phyloP scores from a whole-genome alignment of 1,140 invertebrate species.

The Drosophila baimaii region DNA sequence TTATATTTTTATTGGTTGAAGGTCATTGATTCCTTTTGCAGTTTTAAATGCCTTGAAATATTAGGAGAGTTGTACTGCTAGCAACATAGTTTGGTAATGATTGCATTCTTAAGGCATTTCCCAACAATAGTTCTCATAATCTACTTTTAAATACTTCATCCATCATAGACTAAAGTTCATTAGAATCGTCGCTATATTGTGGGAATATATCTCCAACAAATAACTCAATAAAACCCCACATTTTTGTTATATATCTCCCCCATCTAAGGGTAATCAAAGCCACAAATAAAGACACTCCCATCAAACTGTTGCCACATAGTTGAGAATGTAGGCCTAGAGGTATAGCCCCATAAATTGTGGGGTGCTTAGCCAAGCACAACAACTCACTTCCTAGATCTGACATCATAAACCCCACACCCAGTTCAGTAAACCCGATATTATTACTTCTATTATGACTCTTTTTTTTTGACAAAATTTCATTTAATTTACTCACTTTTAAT shows the following conservation, averaged over 20 bases:
- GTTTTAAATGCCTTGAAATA: no score
- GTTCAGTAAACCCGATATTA: constrained; percentile 41
- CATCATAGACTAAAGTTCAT: neutral
- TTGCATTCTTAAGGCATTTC: neutral
- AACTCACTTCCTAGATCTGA: constrained; percentile 48
- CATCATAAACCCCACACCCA: constrained; percentile 61
- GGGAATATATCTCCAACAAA: constrained; percentile 12
- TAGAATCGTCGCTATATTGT: neutral
- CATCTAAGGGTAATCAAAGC: constrained; percentile 32
- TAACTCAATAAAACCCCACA: constrained; percentile 17
- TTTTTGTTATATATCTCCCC: constrained; percentile 18
- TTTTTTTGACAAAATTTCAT: constrained; percentile 61
- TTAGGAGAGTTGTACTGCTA: no score
- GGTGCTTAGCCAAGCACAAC: constrained; percentile 44
- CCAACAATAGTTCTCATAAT: neutral
- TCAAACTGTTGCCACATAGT: constrained; percentile 13
- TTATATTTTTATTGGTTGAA: no score
- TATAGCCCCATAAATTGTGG: constrained; percentile 28
- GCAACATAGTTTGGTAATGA: no score
- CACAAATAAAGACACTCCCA: constrained; percentile 40
- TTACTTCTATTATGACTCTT: constrained; percentile 29
- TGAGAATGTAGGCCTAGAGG: constrained; percentile 34
- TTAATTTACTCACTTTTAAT: constrained; percentile 79
- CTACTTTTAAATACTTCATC: neutral
- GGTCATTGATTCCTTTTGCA: no score